Conservation (phyloP, 1,140 invertebrate genomes). For the Anthonomus grandis region DNA sequence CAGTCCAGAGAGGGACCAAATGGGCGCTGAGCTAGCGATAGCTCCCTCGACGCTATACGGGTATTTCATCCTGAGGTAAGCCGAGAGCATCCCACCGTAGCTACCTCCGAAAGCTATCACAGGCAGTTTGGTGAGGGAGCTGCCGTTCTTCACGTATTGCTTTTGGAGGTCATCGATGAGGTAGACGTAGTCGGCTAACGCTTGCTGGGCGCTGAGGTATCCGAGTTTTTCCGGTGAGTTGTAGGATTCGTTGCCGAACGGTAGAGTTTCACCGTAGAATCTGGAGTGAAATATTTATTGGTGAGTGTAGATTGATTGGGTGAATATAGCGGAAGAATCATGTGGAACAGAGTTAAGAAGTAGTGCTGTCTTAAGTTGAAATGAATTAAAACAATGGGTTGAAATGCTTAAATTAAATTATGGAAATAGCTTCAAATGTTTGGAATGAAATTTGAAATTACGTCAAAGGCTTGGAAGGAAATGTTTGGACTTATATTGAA, state of each 20-base stretch:
- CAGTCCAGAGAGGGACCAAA: slow-evolving; percentile 82
- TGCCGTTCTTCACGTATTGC: slow-evolving; percentile 32
- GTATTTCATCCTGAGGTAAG: slow-evolving; percentile 96
- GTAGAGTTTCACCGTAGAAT: slow-evolving; percentile 90
- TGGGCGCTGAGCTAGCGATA: slow-evolving; percentile 91
- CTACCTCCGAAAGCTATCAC: slow-evolving; percentile 94
- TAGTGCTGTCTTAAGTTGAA: no score
- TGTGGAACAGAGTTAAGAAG: no score
- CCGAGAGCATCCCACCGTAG: slow-evolving; percentile 94
- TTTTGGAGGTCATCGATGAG: slow-evolving; percentile 68
- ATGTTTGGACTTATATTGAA: no score
- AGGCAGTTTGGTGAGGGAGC: slow-evolving; percentile 51
- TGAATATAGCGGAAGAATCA: no score
- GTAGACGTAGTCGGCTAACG: slow-evolving; percentile 88
- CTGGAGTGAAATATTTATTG: slow-evolving; percentile 48
- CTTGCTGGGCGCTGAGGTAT: slow-evolving; percentile 88
- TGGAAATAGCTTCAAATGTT: no score
- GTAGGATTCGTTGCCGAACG: slow-evolving; percentile 78
- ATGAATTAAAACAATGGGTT: no score
- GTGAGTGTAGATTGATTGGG: no score
- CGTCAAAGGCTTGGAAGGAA: no score
- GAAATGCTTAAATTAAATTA: no score
- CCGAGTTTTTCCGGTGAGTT: slow-evolving; percentile 67
- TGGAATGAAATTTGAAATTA: no score
- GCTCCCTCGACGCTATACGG: slow-evolving; percentile 86